A percentile compares a stretch with the other conserved stretches of the same genome.
Conservation (phyloP, 1,140 invertebrate genomes). For the Dendroctonus valens region DNA sequence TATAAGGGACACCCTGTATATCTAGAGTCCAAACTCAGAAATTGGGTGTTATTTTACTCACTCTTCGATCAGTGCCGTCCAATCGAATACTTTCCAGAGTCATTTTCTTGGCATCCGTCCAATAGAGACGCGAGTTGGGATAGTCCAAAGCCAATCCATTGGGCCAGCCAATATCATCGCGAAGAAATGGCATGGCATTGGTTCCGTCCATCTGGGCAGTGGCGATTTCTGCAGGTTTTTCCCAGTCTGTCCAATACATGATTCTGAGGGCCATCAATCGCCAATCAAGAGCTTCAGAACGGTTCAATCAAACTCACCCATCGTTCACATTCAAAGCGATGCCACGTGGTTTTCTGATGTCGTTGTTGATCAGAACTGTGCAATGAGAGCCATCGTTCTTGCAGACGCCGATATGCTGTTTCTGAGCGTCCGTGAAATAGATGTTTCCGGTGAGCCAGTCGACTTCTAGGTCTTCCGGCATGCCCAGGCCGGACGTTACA, state of each 20-base stretch:
- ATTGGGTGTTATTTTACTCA: conserved; percentile 37
- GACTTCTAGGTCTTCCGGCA: conserved; percentile 73
- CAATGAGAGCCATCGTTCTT: conserved; percentile 61
- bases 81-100: conserved; percentile 75
- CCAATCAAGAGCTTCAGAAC: neutral
- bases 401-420: conserved; percentile 74
- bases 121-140: conserved; percentile 73
- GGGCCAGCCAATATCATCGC: conserved; percentile 74
- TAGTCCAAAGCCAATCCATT: conserved; percentile 88
- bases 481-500: conserved; percentile 64
- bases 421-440: conserved; percentile 75
- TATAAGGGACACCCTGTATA: neutral
- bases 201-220: conserved; percentile 83
- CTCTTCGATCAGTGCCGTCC: conserved; percentile 68
- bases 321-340: conserved; percentile 62
- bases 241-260: conserved; percentile 89
- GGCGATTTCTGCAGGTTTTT: conserved; percentile 68
- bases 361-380: conserved; percentile 59
- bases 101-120: conserved; percentile 72
- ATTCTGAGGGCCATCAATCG: conserved; percentile 50
- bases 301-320: conserved; percentile 52
- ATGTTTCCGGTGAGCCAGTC: conserved; percentile 81
- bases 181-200: conserved; percentile 59
- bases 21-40: neutral
- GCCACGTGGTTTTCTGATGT: conserved; percentile 60